Conservation (phyloP, 2,113 vertebrate species). For the Gobius niger region DNA sequence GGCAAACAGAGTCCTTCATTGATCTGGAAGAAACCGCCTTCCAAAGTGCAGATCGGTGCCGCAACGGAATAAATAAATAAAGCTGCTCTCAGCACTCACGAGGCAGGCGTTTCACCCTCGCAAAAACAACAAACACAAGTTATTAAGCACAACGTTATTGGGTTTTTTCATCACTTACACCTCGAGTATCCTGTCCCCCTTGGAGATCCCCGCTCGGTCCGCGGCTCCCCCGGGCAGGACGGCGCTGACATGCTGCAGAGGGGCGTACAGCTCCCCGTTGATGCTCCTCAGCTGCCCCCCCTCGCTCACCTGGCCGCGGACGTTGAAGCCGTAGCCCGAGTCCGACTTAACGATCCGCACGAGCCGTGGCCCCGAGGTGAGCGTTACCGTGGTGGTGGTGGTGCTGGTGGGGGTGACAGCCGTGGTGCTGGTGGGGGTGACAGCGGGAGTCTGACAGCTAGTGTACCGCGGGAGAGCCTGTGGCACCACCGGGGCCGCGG, state of each 20-base stretch:
- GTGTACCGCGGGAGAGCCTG: conserved; percentile 56
- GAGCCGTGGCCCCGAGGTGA: conserved; percentile 84
- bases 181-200: conserved; percentile 92
- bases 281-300: conserved; percentile 96
- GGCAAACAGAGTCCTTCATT: conserved; percentile 65
- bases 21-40: conserved; percentile 41
- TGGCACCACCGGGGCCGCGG: conserved; percentile 48
- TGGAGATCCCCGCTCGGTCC: conserved; percentile 90
- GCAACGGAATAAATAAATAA: background rate
- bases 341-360: conserved; percentile 94
- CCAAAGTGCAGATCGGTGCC: conserved; percentile 6
- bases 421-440: background rate
- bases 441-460: conserved; percentile 53
- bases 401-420: background rate
- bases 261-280: conserved; percentile 94
- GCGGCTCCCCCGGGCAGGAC: conserved; percentile 93
- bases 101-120: background rate
- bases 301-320: conserved; percentile 95
- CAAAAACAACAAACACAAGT: background rate
- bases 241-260: conserved; percentile 95
- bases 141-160: too few relatives aligned
- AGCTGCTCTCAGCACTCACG: conserved; percentile 3
- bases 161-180: conserved; percentile 95
- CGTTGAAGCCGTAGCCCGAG: conserved; percentile 95
- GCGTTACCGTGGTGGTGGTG: conserved; percentile 40